Evolutionary conservation across 2,888 invertebrate species (phyloP).

Genomic region (Catocala fraxini): DNA sequence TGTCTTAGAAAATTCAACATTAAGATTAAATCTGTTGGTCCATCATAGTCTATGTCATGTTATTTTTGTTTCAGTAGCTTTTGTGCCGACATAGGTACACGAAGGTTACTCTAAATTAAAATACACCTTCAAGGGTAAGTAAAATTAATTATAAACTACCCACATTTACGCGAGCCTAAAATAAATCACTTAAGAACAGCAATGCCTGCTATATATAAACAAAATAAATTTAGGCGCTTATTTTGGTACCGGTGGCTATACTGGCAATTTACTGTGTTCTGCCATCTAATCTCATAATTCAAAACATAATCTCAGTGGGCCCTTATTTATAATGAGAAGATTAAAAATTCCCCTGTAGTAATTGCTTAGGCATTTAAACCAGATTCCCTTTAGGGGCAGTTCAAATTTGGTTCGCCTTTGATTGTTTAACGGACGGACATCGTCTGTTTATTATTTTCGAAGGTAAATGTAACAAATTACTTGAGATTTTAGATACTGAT

Average conservation of each 20-base stretch:
- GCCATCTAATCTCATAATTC: conserved; percentile 66
- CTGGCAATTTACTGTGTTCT: conserved; percentile 43
- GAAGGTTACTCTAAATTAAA: too few species aligned
- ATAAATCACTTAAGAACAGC: conserved; percentile 4
- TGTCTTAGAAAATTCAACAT: too few species aligned
- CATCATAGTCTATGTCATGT: too few species aligned
- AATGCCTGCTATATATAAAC: conserved; percentile 39
- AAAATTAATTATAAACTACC: not conserved
- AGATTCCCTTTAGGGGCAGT: conserved; percentile 61
- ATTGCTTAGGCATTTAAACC: conserved; percentile 70
- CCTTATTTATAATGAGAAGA: conserved; percentile 76
- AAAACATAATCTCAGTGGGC: conserved; percentile 67
- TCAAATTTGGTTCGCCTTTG: conserved; percentile 48
- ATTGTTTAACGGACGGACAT: conserved; percentile 18
- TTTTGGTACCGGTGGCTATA: conserved; percentile 48
- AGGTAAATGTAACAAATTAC: conserved; percentile 1
- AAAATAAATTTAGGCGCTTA: conserved; percentile 38
- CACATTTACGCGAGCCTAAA: not conserved
- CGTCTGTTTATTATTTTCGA: conserved; percentile 14
- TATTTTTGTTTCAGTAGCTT: too few species aligned
- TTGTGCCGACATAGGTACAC: too few species aligned
- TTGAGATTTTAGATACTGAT: not conserved
- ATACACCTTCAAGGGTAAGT: too few species aligned
- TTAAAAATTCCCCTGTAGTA: conserved; percentile 75
- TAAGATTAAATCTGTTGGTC: too few species aligned